These are phyloP conservation scores for Harpalus rufipes DNA, from an alignment of 2,888 invertebrate genomes.

Conservation along the genomic window DNA sequence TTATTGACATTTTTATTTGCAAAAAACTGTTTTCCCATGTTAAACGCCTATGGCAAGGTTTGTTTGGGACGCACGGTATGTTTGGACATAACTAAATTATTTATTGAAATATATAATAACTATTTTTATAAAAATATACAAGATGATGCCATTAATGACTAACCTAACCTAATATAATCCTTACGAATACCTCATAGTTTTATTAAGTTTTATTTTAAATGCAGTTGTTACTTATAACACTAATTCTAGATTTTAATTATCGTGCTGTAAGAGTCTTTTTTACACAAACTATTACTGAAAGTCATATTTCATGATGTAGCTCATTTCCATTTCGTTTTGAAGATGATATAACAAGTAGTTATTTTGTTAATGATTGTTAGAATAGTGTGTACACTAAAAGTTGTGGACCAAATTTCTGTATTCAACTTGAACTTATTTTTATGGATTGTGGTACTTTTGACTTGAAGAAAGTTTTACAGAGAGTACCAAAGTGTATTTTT, in stretches of 20 bases:
- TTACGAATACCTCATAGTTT: slow-evolving; percentile 36
- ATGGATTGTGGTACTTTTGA: slow-evolving; percentile 50
- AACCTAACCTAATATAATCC: slow-evolving; percentile 36
- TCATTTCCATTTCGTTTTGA: slow-evolving; percentile 40
- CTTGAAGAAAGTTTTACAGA: slow-evolving; percentile 12
- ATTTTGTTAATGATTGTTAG: slow-evolving; percentile 43
- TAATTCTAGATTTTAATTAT: slow-evolving; percentile 18
- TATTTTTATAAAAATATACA: slow-evolving; percentile 55
- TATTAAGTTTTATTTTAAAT: slow-evolving; percentile 35
- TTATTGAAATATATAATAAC: slow-evolving; percentile 43
- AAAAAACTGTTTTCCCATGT: no score
- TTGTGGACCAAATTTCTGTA: slow-evolving; percentile 52
- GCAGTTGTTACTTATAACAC: slow-evolving; percentile 42
- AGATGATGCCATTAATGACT: slow-evolving; percentile 33
- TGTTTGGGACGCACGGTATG: no score
- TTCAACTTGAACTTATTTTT: slow-evolving; percentile 44
- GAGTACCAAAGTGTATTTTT: slow-evolving; percentile 52
- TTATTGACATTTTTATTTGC: no score
- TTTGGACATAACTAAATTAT: slow-evolving; percentile 36
- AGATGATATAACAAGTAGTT: slow-evolving; percentile 29
- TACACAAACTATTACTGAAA: slow-evolving; percentile 28
- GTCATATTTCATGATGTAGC: slow-evolving; percentile 45
- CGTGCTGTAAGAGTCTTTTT: slow-evolving; percentile 41
- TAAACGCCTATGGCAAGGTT: no score
- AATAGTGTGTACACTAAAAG: slow-evolving; percentile 54